phyloP scores from a whole-genome alignment of 2,113 vertebrate genomes.

The Oenanthe melanoleuca region DNA sequence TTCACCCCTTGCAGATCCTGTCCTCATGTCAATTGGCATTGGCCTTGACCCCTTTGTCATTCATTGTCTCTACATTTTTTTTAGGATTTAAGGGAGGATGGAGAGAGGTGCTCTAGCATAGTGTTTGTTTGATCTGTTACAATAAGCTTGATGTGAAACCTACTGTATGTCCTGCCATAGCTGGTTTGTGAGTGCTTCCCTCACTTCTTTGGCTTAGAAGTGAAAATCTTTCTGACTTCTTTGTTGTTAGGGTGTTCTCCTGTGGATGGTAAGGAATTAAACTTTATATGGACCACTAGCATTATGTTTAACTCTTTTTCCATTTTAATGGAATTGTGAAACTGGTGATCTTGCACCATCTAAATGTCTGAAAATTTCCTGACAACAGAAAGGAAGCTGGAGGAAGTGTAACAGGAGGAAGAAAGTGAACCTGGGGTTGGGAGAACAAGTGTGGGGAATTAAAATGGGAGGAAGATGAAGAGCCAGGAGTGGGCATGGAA shows the following conservation, averaged over 20 bases:
- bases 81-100: not conserved
- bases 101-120: not conserved
- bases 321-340: not conserved
- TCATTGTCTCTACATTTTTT: not conserved
- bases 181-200: not conserved
- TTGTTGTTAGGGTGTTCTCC: not conserved
- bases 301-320: not conserved
- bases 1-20: not conserved
- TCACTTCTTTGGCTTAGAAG: not conserved
- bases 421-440: not conserved
- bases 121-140: not conserved
- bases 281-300: not conserved
- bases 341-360: not conserved
- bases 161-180: not conserved
- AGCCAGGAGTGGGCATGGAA: not conserved
- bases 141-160: not conserved
- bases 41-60: not conserved
- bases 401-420: not conserved
- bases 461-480: not conserved
- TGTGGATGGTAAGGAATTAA: not conserved
- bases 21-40: not conserved
- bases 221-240: not conserved
- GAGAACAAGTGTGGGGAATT: not conserved
- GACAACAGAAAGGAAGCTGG: not conserved
- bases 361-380: not conserved